Base-by-base conservation (phyloP, 1,140 invertebrate species). In the Leucophenga varia region DNA sequence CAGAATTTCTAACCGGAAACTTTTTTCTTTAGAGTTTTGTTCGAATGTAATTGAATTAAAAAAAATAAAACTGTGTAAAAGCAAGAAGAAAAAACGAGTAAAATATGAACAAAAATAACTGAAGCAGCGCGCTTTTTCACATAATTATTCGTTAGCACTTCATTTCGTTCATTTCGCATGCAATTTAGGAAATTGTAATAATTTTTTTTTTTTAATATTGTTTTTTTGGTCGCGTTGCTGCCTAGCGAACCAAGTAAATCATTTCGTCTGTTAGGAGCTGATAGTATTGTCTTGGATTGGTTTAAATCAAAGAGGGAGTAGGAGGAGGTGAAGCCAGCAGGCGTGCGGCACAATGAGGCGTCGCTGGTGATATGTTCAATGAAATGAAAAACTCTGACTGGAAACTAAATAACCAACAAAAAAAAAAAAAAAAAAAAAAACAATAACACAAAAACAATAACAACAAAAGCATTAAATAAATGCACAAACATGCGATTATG, bases 141-240 rank as follows among this genome's bases (percentile, higher is more conserved):
- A 37, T 37, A 56, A 55, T 67, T 54, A 47, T 58, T 55, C 37
- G 34, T 40, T 47, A 28, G 43, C 50, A 61, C 52, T 61, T 60
- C 44, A 58, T 42, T 34, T 41, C 39, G 18, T 40, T 43, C 16
- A 58, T 42, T 34, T 41, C 39, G 18, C 32, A 30, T 16, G 19
- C 51, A 43, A 59, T 67, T 67, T 67, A 67, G 63, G 63, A 67
- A 67, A 67, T 67, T 55, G 17, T 48, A n/a, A n/a, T n/a, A n/a
- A n/a, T n/a, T n/a, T n/a, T n/a, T n/a, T n/a, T n/a, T n/a, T n/a
- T n/a, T n/a, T n/a, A n/a, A n/a, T n/a, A n/a, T n/a, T n/a, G n/a
- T n/a, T n/a, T n/a, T n/a, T 55, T 55, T 45, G 43, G 55, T 39
- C 52, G n/a, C n/a, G n/a, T n/a, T n/a, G n/a, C 46, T 63, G 63